Evolutionary conservation across 2,888 invertebrate species (phyloP).

Genomic region (Amphipoea lucens): DNA sequence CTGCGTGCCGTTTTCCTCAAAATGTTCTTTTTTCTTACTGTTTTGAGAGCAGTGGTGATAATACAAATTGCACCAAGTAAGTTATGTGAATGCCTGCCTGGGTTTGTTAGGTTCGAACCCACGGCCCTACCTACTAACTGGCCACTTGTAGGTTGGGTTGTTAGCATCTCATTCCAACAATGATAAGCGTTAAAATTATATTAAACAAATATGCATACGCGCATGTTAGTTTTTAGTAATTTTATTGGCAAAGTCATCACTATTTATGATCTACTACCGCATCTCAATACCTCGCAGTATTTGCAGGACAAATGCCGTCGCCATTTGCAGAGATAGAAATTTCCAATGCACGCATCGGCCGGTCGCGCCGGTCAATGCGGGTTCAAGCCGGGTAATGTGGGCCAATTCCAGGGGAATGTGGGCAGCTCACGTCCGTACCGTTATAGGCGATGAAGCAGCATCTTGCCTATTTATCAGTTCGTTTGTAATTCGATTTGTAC

Average conservation of each 20-base stretch:
- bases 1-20: neutral
- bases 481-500: conserved; percentile 60
- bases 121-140: neutral
- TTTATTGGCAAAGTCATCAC: neutral
- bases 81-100: neutral
- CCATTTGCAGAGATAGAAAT: conserved; percentile 63
- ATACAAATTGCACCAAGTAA: neutral
- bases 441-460: conserved; percentile 56
- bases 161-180: neutral
- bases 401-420: conserved; percentile 56
- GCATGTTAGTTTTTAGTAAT: neutral
- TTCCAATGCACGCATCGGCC: conserved; percentile 49
- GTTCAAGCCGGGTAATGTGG: conserved; percentile 55
- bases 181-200: neutral
- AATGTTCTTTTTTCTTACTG: neutral
- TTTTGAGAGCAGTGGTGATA: neutral
- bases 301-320: conserved; percentile 52
- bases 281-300: conserved; percentile 18
- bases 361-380: conserved; percentile 40
- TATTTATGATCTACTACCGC: neutral
- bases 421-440: conserved; percentile 54
- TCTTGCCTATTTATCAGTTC: conserved; percentile 59
- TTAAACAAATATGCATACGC: neutral
- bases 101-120: neutral
- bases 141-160: too few species aligned